These are phyloP conservation scores for Caenorhabditis elegans DNA, from an alignment of 1,140 invertebrate species.

Conservation along the genomic window DNA sequence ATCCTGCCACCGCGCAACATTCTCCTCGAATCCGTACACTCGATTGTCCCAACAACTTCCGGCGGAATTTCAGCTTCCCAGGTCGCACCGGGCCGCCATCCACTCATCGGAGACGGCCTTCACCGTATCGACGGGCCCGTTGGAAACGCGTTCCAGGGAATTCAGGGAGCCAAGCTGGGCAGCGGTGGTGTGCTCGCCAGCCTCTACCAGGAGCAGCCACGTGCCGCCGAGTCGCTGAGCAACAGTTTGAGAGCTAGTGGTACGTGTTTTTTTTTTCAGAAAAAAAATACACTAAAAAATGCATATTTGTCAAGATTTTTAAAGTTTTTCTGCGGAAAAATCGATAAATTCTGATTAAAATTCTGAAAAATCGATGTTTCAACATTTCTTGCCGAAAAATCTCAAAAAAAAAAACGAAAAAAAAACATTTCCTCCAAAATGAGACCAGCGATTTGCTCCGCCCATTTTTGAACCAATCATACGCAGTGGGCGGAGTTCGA, in stretches of 20 bases:
- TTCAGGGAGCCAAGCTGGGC: neutral
- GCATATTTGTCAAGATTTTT: neutral
- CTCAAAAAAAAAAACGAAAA: too few relatives aligned
- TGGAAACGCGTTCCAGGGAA: slow-evolving; percentile 8
- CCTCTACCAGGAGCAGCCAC: slow-evolving; percentile 5
- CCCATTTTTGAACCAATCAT: too few relatives aligned
- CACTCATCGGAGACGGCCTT: slow-evolving; percentile 17
- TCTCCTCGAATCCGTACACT: slow-evolving; percentile 39
- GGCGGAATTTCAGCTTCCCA: neutral
- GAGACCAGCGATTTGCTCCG: too few relatives aligned
- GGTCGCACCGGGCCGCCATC: neutral
- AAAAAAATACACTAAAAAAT: neutral
- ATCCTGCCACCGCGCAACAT: neutral
- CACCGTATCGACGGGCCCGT: slow-evolving; percentile 23
- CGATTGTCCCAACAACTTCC: slow-evolving; percentile 4
- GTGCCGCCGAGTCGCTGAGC: neutral
- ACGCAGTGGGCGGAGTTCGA: too few relatives aligned
- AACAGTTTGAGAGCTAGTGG: slow-evolving; percentile 35
- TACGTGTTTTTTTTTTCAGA: neutral
- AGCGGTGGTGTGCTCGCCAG: neutral
- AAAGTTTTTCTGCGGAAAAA: too few relatives aligned
- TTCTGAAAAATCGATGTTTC: too few relatives aligned
- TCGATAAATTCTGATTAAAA: too few relatives aligned
- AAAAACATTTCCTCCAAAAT: too few relatives aligned
- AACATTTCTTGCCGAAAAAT: too few relatives aligned